A percentile compares a stretch with the other conserved stretches of the same genome.
phyloP scores from a whole-genome alignment of 1,140 invertebrate species.

The Telenomus remus region DNA sequence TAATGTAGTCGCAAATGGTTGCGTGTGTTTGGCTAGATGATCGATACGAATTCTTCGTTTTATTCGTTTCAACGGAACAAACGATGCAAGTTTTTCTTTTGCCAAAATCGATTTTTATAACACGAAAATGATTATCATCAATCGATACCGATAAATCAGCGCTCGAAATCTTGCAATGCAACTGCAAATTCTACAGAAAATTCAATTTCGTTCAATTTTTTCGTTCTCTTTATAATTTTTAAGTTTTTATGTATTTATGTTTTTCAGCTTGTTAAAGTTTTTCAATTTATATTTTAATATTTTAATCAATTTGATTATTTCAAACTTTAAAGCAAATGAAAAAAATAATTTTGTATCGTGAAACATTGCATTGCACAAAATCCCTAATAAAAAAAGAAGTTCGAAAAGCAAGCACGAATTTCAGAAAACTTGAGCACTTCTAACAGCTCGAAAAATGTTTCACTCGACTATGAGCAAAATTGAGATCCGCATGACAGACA shows the following conservation, averaged over 20 bases:
- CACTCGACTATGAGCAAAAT: background rate
- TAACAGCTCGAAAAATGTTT: background rate
- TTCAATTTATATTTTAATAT: too few species aligned
- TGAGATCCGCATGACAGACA: background rate
- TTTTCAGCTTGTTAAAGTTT: too few species aligned
- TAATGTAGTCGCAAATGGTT: conserved; percentile 1
- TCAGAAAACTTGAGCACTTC: background rate
- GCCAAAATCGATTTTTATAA: background rate
- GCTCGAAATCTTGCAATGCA: background rate
- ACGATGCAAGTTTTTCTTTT: background rate
- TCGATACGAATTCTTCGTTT: background rate
- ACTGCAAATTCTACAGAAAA: too few species aligned
- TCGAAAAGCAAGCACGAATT: too few species aligned
- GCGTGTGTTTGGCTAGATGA: background rate
- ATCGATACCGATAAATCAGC: background rate
- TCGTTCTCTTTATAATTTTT: too few species aligned
- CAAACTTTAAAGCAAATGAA: too few species aligned
- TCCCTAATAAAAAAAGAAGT: too few species aligned
- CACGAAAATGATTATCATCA: background rate
- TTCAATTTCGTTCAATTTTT: too few species aligned
- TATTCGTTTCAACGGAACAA: background rate
- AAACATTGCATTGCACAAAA: too few species aligned
- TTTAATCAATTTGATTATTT: too few species aligned
- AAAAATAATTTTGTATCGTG: too few species aligned
- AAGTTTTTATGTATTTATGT: too few species aligned